Evolutionary conservation across 2,888 invertebrate genomes (phyloP), one percentile per base, ranked within the genome.

Genomic region (Ischnura elegans): DNA sequence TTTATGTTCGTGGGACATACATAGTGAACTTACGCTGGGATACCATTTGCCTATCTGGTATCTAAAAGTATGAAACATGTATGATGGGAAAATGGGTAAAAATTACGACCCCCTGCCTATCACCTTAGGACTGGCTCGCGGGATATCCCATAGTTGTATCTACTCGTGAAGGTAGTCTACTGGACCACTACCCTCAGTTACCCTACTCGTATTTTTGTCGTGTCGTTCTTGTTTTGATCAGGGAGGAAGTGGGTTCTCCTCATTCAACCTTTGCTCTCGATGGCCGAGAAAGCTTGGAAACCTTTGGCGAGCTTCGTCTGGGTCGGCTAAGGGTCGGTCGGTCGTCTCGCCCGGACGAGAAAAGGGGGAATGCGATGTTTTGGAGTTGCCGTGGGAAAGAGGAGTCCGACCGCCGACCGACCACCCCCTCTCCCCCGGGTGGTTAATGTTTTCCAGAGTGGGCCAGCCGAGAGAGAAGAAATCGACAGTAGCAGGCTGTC

Each of bases 401-500:
- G 13, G 19, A 16, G 87, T 4, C 13, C 13, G 4, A 8, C 51
- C 51, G 4, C 51, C 51, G 16, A 13, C 19, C 25, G 1, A 2
- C 61, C 61, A 3, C 25, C 19, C 61, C 8, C 61, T 6, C 25
- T 6, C 36, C n/a, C 16, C 36, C 36, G 66, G 76, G 76, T 76
- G 76, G 76, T 61, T 61, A 61, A 61, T 76, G 76, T 29, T 76
- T 76, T 76, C 36, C 76, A 76, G 76, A 76, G 76, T 76, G 76
- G 76, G 76, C 76, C 76, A 36, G 76, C 76, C 76, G 36, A 76
- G 76, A 76, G 76, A 36, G 29, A 10, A 36, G 36, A 36, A 76
- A 36, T 76, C 76, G 76, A 36, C 76, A 76, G 76, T 76, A 36
- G 76, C 29, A 10, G n/a, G 2, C 19, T n/a, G n/a, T n/a, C 0